These are phyloP conservation scores for Polyodon spathula DNA, from an alignment of 2,113 vertebrate genomes.

Conservation along the genomic window DNA sequence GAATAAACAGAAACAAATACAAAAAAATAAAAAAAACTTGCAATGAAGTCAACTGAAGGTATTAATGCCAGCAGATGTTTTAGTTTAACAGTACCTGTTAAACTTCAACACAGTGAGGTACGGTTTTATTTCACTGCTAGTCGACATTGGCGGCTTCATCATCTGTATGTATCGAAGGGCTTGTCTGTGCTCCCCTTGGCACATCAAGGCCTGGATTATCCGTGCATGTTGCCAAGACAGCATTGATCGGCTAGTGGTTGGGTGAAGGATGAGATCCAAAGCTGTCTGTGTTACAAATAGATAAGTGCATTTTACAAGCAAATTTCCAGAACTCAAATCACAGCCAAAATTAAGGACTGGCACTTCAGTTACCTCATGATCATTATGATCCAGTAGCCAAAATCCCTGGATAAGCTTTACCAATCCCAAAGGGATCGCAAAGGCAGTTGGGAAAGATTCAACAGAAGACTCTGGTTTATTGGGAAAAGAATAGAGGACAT, in stretches of 20 bases:
- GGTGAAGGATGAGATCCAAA: slow-evolving; percentile 80
- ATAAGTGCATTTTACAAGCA: background rate
- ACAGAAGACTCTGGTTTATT: slow-evolving; percentile 70
- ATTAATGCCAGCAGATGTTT: background rate
- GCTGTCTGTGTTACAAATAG: slow-evolving; percentile 57
- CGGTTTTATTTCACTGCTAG: slow-evolving; percentile 63
- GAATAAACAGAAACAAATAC: too few species aligned
- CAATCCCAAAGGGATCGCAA: slow-evolving; percentile 78
- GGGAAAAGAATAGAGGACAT: slow-evolving; percentile 80
- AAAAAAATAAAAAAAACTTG: too few species aligned
- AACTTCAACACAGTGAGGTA: slow-evolving; percentile 78
- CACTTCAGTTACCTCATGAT: slow-evolving; percentile 65
- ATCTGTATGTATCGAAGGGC: slow-evolving; percentile 80
- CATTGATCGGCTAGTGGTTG: slow-evolving; percentile 65
- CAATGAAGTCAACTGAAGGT: background rate
- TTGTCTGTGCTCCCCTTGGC: slow-evolving; percentile 68
- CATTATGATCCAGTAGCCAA: slow-evolving; percentile 88
- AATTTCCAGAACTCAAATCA: background rate
- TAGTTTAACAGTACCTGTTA: slow-evolving; percentile 68
- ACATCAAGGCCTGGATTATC: slow-evolving; percentile 79
- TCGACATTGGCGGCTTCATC: slow-evolving; percentile 64
- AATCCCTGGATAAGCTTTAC: slow-evolving; percentile 84
- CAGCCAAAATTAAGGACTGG: background rate
- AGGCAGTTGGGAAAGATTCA: slow-evolving; percentile 78
- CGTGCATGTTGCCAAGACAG: slow-evolving; percentile 78